phyloP scores from a whole-genome alignment of 2,797 vertebrate species.

The Gephyroberyx darwinii region DNA sequence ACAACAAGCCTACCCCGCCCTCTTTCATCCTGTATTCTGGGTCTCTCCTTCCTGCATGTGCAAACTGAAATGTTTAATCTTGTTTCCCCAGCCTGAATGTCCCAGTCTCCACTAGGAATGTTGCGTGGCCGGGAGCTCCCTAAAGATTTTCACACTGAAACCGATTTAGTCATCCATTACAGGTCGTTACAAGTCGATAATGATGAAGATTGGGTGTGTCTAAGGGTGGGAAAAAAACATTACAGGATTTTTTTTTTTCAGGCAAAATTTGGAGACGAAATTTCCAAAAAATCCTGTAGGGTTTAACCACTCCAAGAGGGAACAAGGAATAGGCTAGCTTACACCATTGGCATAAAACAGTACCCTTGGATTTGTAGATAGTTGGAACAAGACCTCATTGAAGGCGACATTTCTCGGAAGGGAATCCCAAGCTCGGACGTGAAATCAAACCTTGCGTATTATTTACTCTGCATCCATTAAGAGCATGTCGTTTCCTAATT shows the following conservation, averaged over 20 bases:
- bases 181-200: no score
- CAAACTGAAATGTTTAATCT: slow-evolving; percentile 19
- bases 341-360: background rate
- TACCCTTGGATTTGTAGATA: background rate
- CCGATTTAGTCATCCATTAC: no score
- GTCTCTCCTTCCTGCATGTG: slow-evolving; percentile 31
- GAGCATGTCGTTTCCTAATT: background rate
- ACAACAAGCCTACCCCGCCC: background rate
- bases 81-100: background rate
- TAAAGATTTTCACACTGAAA: background rate
- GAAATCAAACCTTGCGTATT: background rate
- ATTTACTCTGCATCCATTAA: background rate
- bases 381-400: background rate
- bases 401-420: background rate
- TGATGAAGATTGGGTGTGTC: no score
- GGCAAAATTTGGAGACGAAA: background rate
- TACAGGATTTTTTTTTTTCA: background rate
- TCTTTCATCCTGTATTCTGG: slow-evolving; percentile 3
- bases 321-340: background rate
- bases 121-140: background rate
- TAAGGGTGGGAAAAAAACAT: background rate
- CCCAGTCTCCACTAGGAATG: slow-evolving; percentile 24
- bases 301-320: background rate
- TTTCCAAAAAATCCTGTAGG: background rate
- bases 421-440: background rate